These are phyloP conservation scores for Oenanthe oenanthe DNA, from an alignment of 2,113 vertebrate genomes.

Conservation along the genomic window DNA sequence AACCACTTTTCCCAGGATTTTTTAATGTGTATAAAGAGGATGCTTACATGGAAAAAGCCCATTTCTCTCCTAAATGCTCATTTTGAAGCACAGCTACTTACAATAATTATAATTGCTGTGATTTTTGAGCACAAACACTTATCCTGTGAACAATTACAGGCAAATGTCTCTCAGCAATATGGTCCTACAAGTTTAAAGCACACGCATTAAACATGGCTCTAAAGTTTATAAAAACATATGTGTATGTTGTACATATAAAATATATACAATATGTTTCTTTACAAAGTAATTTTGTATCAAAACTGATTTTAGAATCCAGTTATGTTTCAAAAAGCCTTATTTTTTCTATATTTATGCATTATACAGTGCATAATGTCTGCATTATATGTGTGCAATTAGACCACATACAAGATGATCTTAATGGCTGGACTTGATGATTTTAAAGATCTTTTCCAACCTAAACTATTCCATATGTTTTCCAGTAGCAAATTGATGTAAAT, in stretches of 20 bases:
- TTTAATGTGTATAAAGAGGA: background rate
- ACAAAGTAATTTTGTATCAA: background rate
- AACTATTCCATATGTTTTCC: background rate
- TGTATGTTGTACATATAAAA: background rate
- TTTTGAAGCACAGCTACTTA: background rate
- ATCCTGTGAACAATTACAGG: background rate
- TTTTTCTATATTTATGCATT: background rate
- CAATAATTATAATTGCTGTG: background rate
- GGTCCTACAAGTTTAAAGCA: slow-evolving; percentile 16
- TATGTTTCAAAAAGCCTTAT: background rate
- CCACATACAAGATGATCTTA: background rate
- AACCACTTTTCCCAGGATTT: background rate
- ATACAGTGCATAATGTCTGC: background rate
- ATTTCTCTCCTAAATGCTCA: background rate
- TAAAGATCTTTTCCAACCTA: background rate
- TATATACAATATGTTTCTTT: background rate
- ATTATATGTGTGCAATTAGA: background rate
- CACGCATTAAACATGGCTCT: background rate
- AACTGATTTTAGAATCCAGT: background rate
- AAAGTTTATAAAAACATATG: slow-evolving; percentile 30
- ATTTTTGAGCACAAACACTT: background rate
- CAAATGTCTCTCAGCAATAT: background rate
- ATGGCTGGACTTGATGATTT: background rate
- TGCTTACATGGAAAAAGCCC: background rate
- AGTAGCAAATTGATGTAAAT: background rate